phyloP scores from a whole-genome alignment of 2,113 vertebrate genomes.

The Ciconia maguari region DNA sequence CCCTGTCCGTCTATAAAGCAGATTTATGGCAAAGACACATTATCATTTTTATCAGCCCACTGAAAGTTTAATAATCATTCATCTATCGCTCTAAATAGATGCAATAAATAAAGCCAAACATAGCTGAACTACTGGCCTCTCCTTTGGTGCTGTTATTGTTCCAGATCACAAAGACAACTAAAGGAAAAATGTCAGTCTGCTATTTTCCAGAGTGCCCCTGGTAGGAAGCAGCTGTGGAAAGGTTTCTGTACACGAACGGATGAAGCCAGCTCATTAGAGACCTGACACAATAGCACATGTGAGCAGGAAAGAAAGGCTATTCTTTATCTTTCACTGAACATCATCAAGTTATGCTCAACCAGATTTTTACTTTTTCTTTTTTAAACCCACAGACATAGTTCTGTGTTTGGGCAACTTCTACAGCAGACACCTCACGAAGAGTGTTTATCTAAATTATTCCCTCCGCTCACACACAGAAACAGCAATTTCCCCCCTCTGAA shows the following conservation, averaged over 20 bases:
- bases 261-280: constrained; percentile 43
- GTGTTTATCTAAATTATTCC: accelerated
- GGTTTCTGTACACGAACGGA: constrained; percentile 8
- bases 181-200: constrained; percentile 52
- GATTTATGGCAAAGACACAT: background rate
- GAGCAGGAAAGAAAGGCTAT: constrained; percentile 35
- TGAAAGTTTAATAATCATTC: background rate
- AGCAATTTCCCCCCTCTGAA: background rate
- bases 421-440: background rate
- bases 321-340: background rate
- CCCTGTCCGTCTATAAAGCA: background rate
- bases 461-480: background rate
- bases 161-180: constrained; percentile 22
- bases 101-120: constrained; percentile 7
- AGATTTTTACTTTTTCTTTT: background rate
- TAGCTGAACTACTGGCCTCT: background rate
- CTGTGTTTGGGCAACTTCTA: background rate
- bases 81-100: background rate
- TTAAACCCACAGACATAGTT: background rate
- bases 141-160: background rate
- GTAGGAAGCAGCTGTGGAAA: constrained; percentile 69
- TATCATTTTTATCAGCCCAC: background rate
- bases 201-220: constrained; percentile 47
- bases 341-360: background rate
- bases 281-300: constrained; percentile 33